Conservation (phyloP, 2,113 vertebrate genomes). For the Hemibagrus wyckioides region DNA sequence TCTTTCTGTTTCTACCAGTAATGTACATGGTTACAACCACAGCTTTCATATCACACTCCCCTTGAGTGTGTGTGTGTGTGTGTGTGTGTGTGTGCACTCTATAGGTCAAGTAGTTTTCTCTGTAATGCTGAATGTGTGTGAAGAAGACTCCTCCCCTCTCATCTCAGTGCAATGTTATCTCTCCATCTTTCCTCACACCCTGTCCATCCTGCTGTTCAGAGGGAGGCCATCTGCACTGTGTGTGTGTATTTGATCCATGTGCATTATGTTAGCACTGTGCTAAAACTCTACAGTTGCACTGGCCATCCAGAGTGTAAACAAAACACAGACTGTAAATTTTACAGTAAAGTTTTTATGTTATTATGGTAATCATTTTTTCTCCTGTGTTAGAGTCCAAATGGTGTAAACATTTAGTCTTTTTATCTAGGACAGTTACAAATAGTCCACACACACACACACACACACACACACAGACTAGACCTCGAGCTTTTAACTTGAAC, state of each 20-base stretch:
- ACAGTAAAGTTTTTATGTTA: background rate
- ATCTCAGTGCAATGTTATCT: slow-evolving; percentile 42
- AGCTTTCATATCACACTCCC: background rate
- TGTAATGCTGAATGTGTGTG: slow-evolving; percentile 10
- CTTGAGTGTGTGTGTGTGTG: background rate
- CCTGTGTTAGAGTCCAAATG: background rate
- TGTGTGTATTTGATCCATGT: slow-evolving; percentile 36
- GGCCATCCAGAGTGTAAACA: background rate
- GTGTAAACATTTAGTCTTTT: background rate
- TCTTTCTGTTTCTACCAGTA: background rate
- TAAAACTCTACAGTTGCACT: background rate
- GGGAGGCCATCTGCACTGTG: slow-evolving; percentile 53
- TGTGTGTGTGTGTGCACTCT: background rate
- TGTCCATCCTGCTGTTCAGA: slow-evolving; percentile 65
- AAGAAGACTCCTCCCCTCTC: background rate
- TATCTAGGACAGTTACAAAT: background rate
- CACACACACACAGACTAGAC: too few relatives aligned
- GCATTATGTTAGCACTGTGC: slow-evolving; percentile 37
- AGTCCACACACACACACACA: too few relatives aligned
- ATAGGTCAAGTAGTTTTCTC: slow-evolving; percentile 53
- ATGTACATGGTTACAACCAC: background rate
- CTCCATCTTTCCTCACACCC: slow-evolving; percentile 60
- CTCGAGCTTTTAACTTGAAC: too few relatives aligned
- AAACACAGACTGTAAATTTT: background rate
- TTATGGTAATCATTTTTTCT: background rate